A percentile compares a stretch with the other conserved stretches of the same genome.
These are phyloP conservation scores for Plemyria rubiginata DNA, from an alignment of 2,888 invertebrate species.

Conservation along the genomic window DNA sequence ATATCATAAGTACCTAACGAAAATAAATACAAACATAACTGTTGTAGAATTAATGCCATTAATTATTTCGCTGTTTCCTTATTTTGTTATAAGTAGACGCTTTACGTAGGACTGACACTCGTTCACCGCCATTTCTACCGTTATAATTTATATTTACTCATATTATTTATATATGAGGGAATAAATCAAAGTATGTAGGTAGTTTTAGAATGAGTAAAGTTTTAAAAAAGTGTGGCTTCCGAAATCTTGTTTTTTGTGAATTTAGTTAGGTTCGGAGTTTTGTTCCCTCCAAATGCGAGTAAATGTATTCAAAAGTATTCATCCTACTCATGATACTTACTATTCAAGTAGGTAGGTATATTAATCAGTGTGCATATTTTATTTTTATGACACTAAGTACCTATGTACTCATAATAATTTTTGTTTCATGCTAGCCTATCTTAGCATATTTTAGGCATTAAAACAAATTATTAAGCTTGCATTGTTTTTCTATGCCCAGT, in stretches of 20 bases:
- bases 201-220: conserved; percentile 60
- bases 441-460: conserved; percentile 71
- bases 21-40: conserved; percentile 76
- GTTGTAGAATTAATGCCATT: conserved; percentile 78
- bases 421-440: conserved; percentile 64
- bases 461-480: conserved; percentile 80
- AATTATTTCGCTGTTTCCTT: conserved; percentile 75
- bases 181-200: conserved; percentile 57
- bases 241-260: conserved; percentile 59
- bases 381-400: conserved; percentile 41
- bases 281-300: conserved; percentile 66
- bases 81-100: conserved; percentile 59
- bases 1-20: conserved; percentile 74
- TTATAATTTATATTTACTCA: conserved; percentile 48
- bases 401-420: conserved; percentile 31
- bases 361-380: conserved; percentile 57
- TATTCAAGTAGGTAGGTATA: conserved; percentile 45
- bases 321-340: conserved; percentile 49
- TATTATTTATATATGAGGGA: conserved; percentile 56
- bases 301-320: conserved; percentile 44
- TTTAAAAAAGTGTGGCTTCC: conserved; percentile 60
- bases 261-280: conserved; percentile 49
- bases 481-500: conserved; percentile 83
- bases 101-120: conserved; percentile 50
- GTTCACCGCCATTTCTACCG: conserved; percentile 42